Percentiles rank a stretch among this genome's conserved stretches.
phyloP scores from a whole-genome alignment of 1,140 invertebrate genomes.

The Anastrepha ludens region DNA sequence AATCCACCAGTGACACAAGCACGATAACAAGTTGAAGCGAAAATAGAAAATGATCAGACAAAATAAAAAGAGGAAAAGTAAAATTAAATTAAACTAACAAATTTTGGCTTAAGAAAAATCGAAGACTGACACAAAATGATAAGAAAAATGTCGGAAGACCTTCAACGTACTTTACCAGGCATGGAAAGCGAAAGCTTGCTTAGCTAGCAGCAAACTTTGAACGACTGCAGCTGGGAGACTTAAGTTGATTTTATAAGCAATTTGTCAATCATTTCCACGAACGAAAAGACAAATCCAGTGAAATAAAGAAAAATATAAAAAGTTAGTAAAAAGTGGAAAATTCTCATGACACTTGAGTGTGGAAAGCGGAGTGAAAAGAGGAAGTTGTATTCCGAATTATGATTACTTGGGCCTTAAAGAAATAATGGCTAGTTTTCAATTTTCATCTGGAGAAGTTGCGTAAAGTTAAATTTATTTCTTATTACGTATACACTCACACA shows the following conservation, averaged over 20 bases:
- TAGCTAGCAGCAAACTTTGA: slow-evolving; percentile 1
- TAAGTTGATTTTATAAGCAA: slow-evolving; percentile 38
- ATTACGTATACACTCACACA: not conserved
- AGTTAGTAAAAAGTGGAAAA: not conserved
- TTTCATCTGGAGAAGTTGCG: not conserved
- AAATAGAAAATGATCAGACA: slow-evolving; percentile 1
- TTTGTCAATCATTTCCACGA: slow-evolving; percentile 34
- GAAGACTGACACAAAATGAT: slow-evolving; percentile 13
- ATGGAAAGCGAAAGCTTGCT: not conserved
- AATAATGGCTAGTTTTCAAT: slow-evolving; percentile 18
- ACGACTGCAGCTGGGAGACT: slow-evolving; percentile 6
- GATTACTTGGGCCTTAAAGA: not conserved
- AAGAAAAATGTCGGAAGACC: slow-evolving; percentile 13
- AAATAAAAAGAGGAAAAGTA: not conserved
- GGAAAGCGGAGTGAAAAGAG: not conserved
- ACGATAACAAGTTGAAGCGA: not conserved
- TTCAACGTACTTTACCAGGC: not conserved
- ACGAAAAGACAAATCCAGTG: not conserved
- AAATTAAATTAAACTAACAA: not conserved
- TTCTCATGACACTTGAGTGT: not conserved
- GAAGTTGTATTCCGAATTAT: not conserved
- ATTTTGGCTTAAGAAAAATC: slow-evolving; percentile 1
- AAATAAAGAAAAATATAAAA: not conserved
- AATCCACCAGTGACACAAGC: not conserved
- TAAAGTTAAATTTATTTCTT: not conserved